Percentiles rank a stretch among this genome's conserved stretches.
These are phyloP conservation scores for Pantherophis guttatus DNA, from an alignment of 2,113 vertebrate genomes.

Conservation along the genomic window DNA sequence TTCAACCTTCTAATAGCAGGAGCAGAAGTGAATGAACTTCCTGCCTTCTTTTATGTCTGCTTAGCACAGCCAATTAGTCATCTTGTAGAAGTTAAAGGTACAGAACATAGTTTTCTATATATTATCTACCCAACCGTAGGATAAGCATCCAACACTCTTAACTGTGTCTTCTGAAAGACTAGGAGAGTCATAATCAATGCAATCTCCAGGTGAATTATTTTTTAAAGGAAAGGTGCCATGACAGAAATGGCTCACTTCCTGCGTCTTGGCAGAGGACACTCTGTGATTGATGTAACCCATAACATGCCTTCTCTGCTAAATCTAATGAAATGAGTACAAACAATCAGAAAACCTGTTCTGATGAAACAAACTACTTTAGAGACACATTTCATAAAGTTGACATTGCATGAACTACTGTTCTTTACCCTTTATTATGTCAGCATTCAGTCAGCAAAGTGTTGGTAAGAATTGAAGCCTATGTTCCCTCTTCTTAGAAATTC, in stretches of 20 bases:
- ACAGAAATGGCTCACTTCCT: not conserved
- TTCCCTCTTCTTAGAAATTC: not conserved
- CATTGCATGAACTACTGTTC: not conserved
- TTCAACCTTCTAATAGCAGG: too few species aligned
- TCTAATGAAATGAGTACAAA: not conserved
- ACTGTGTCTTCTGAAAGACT: not conserved
- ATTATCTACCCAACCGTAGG: too few species aligned
- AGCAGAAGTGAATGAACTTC: too few species aligned
- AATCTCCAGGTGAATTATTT: not conserved
- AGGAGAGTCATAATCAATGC: not conserved
- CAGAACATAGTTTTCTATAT: too few species aligned
- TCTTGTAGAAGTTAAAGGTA: too few species aligned
- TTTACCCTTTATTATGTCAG: not conserved
- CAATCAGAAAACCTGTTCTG: not conserved
- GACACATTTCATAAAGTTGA: not conserved
- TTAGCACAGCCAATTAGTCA: too few species aligned
- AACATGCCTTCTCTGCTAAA: not conserved
- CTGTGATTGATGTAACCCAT: not conserved
- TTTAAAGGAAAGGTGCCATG: not conserved
- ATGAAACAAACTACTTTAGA: not conserved
- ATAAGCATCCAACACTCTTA: not conserved
- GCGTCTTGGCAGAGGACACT: not conserved
- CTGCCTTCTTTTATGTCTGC: too few species aligned
- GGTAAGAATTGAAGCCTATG: not conserved
- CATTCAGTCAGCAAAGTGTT: not conserved